These are phyloP conservation scores for Odontothrips loti DNA, from an alignment of 2,888 invertebrate genomes.

Conservation along the genomic window DNA sequence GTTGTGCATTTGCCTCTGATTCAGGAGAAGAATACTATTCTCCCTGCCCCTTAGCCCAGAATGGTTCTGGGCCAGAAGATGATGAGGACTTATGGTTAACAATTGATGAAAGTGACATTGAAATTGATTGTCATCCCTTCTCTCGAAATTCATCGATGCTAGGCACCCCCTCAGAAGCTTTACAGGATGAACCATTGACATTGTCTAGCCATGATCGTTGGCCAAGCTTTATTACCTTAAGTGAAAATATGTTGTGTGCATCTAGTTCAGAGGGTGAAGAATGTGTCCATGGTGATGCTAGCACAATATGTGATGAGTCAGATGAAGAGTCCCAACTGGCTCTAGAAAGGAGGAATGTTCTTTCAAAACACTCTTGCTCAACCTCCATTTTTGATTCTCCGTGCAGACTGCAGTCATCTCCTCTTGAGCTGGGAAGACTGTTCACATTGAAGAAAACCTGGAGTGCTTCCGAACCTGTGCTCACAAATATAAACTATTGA, in stretches of 20 bases:
- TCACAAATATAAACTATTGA: background rate
- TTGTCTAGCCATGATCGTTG: background rate
- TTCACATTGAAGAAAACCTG: background rate
- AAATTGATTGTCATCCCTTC: slow-evolving; percentile 1
- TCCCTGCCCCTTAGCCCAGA: background rate
- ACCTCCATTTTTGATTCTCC: no score
- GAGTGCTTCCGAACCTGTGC: background rate
- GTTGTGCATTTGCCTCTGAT: background rate
- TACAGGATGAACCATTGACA: no score
- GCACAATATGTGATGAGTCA: background rate
- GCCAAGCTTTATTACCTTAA: background rate
- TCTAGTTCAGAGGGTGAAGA: no score
- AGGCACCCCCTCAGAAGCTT: background rate
- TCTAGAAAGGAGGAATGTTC: no score
- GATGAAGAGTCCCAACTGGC: no score
- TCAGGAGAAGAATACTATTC: slow-evolving; percentile 7
- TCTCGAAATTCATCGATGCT: background rate
- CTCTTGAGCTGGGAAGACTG: background rate
- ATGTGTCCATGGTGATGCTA: background rate
- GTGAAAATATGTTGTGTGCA: no score
- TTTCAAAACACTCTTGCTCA: no score
- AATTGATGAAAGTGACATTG: background rate
- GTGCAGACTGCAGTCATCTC: background rate
- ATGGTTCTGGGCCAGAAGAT: background rate
- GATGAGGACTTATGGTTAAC: background rate